Percentiles rank a stretch among this genome's conserved stretches.
Conservation (phyloP, 2,888 invertebrate species). For the Campoplex nolae region DNA sequence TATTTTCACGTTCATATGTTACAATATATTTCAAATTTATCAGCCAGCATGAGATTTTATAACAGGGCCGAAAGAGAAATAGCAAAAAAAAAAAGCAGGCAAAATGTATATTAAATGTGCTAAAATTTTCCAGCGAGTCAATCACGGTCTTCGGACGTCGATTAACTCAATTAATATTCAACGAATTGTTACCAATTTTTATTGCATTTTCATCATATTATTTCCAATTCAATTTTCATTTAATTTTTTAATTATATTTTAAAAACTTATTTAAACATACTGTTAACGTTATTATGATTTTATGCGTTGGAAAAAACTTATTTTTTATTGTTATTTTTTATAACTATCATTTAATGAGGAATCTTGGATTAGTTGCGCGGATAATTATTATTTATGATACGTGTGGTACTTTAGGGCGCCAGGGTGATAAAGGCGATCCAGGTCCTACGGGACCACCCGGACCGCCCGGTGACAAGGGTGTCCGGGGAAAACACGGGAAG, state of each 20-base stretch:
- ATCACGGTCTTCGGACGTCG: background rate
- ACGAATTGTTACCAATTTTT: background rate
- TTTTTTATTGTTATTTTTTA: slow-evolving; percentile 4
- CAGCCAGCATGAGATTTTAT: background rate
- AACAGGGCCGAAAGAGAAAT: background rate
- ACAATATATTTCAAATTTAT: background rate
- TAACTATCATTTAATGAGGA: slow-evolving; percentile 35
- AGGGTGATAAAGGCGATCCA: slow-evolving; percentile 92
- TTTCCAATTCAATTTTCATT: background rate
- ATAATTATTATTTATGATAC: slow-evolving; percentile 56
- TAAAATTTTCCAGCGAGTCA: background rate
- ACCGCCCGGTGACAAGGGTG: slow-evolving; percentile 94
- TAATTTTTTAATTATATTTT: background rate
- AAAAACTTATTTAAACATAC: background rate
- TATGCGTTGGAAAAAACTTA: background rate
- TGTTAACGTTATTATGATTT: no score
- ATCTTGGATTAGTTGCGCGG: slow-evolving; percentile 25
- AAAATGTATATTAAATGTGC: background rate
- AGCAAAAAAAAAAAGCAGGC: background rate
- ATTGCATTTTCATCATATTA: background rate
- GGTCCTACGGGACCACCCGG: slow-evolving; percentile 93
- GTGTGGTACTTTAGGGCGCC: slow-evolving; percentile 82
- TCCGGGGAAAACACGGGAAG: slow-evolving; percentile 96
- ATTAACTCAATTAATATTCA: background rate
- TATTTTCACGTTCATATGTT: background rate